phyloP scores from a whole-genome alignment of 2,797 vertebrate species.

The Aphelocoma californica region DNA sequence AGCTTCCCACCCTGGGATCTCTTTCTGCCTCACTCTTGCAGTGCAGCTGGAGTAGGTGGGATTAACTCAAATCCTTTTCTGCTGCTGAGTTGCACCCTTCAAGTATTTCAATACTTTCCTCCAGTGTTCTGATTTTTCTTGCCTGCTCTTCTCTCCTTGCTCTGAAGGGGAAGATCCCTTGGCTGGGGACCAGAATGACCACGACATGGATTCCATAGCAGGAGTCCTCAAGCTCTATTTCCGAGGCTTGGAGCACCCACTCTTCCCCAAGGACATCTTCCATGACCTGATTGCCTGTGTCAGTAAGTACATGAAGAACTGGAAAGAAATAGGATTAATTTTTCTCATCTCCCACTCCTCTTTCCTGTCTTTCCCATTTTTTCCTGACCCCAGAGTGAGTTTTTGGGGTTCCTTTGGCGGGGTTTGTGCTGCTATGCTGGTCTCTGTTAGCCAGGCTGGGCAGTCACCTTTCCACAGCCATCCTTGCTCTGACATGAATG shows the following conservation, averaged over 20 bases:
- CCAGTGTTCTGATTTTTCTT: not conserved
- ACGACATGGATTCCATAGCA: slow-evolving; percentile 98
- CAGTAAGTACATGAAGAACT: slow-evolving; percentile 81
- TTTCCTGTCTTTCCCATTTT: not conserved
- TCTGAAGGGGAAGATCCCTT: slow-evolving; percentile 90
- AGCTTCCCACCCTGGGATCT: not conserved
- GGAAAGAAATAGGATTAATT: not conserved
- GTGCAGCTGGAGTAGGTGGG: not conserved
- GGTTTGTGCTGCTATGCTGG: not conserved
- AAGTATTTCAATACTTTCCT: not conserved
- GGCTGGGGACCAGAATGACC: slow-evolving; percentile 96
- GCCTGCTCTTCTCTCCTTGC: slow-evolving; percentile 19
- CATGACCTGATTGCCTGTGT: slow-evolving; percentile 96
- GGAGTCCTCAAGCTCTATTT: slow-evolving; percentile 98
- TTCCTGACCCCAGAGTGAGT: not conserved
- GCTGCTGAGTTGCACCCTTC: not conserved
- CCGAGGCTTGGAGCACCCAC: slow-evolving; percentile 90
- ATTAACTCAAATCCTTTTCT: not conserved
- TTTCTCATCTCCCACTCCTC: not conserved
- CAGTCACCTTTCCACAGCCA: not conserved
- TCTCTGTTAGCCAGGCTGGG: not conserved
- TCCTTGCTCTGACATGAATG: not conserved
- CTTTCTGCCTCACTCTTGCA: not conserved
- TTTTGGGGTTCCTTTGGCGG: not conserved
- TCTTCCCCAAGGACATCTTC: slow-evolving; percentile 98